Percentiles rank a stretch among this genome's conserved stretches.
phyloP scores from a whole-genome alignment of 2,797 vertebrate genomes.

The Sebastes cheni region DNA sequence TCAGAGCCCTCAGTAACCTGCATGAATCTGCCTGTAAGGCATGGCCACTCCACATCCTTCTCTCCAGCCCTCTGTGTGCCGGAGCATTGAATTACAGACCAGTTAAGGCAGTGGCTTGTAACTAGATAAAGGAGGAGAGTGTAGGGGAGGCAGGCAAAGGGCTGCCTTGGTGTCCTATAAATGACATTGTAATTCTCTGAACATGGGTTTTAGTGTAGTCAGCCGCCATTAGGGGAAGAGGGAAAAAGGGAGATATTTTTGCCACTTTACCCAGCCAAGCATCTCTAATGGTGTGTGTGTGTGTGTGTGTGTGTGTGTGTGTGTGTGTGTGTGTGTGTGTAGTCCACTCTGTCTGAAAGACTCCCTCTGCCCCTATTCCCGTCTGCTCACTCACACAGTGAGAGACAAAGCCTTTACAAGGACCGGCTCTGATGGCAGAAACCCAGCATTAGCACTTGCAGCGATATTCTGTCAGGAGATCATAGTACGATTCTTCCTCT shows the following conservation, averaged over 20 bases:
- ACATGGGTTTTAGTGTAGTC: conserved; percentile 82
- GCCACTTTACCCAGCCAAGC: conserved; percentile 79
- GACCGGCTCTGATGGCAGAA: conserved; percentile 41
- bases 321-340: neutral
- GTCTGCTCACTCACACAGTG: conserved; percentile 58
- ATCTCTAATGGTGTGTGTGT: conserved; percentile 72
- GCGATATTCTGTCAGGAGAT: conserved; percentile 42
- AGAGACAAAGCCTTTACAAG: conserved; percentile 63
- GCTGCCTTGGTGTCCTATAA: conserved; percentile 80
- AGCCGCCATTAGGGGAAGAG: conserved; percentile 76
- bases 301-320: conserved; percentile 35
- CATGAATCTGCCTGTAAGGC: conserved; percentile 51
- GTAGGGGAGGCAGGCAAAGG: conserved; percentile 62
- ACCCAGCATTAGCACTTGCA: conserved; percentile 45
- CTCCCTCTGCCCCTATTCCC: conserved; percentile 61
- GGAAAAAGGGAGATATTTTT: conserved; percentile 75
- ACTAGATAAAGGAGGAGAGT: conserved; percentile 79
- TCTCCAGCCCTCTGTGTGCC: conserved; percentile 53
- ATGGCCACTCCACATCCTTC: conserved; percentile 54
- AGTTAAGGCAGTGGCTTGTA: conserved; percentile 78
- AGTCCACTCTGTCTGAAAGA: conserved; percentile 71
- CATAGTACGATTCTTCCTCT: conserved; percentile 20
- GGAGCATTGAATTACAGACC: conserved; percentile 72
- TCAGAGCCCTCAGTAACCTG: conserved; percentile 25
- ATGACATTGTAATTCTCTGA: conserved; percentile 86